phyloP scores from a whole-genome alignment of 2,888 invertebrate genomes.

The Copidosoma aretas region DNA sequence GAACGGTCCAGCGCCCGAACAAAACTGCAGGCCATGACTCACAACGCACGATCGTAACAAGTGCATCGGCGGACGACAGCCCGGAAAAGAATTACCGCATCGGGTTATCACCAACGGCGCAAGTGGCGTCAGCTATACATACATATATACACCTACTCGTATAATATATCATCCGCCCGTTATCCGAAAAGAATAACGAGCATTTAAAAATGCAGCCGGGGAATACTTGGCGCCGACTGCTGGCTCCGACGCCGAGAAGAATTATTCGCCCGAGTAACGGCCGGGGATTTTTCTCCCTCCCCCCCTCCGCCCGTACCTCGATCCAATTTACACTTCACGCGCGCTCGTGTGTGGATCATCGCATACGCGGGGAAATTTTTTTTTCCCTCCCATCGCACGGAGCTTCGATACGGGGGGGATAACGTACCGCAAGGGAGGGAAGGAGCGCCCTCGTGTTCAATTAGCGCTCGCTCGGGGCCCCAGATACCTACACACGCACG shows the following conservation, averaged over 20 bases:
- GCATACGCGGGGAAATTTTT: not conserved
- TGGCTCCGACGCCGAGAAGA: not conserved
- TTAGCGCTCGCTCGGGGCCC: not conserved
- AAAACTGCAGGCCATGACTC: no score
- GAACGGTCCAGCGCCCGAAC: no score
- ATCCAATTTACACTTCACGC: constrained; percentile 2
- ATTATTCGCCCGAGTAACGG: not conserved
- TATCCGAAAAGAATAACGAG: not conserved
- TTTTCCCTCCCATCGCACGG: not conserved
- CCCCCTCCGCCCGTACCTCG: not conserved
- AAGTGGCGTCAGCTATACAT: no score
- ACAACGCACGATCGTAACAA: no score
- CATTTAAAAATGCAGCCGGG: not conserved
- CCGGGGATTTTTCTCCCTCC: not conserved
- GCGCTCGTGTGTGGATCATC: not conserved
- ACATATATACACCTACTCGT: no score
- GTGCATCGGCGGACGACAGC: not conserved
- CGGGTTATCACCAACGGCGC: no score
- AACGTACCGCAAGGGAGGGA: no score
- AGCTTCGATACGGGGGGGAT: no score
- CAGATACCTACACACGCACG: no score
- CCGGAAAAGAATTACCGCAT: not conserved
- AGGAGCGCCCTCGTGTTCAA: constrained; percentile 8
- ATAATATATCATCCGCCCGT: no score
- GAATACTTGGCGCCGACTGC: not conserved